phyloP scores from a whole-genome alignment of 1,140 invertebrate genomes.

The Lepidurus apus region DNA sequence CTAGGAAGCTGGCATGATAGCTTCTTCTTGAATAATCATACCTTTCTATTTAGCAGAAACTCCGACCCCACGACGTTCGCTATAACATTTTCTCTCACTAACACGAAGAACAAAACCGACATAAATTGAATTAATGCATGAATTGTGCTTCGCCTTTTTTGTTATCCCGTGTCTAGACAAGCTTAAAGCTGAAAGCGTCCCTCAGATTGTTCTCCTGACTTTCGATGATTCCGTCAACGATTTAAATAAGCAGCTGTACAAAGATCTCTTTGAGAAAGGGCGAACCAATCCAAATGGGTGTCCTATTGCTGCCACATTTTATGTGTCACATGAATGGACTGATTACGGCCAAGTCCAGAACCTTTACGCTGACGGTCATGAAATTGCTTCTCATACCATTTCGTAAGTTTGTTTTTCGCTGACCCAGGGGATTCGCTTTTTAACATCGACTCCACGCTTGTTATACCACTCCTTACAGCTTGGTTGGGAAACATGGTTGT shows the following conservation, averaged over 20 bases:
- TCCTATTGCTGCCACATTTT: slow-evolving; percentile 91
- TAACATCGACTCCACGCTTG: not conserved
- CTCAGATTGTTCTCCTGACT: slow-evolving; percentile 85
- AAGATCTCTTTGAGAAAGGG: slow-evolving; percentile 81
- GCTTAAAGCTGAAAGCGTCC: slow-evolving; percentile 69
- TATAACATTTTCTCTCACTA: not conserved
- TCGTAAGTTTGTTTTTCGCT: slow-evolving; percentile 61
- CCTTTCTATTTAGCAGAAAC: not conserved
- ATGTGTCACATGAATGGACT: slow-evolving; percentile 95
- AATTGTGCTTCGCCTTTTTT: slow-evolving; percentile 27
- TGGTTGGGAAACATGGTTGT: slow-evolving; percentile 27
- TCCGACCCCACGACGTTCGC: not conserved
- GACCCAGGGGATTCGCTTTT: not conserved
- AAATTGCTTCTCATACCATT: slow-evolving; percentile 93
- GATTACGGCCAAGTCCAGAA: slow-evolving; percentile 96
- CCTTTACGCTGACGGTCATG: slow-evolving; percentile 85
- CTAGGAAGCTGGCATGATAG: no score
- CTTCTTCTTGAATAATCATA: no score
- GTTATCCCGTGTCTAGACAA: slow-evolving; percentile 38
- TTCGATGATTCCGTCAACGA: slow-evolving; percentile 94
- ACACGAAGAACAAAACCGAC: not conserved
- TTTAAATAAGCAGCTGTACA: slow-evolving; percentile 83
- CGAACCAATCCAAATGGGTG: slow-evolving; percentile 91
- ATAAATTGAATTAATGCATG: slow-evolving; percentile 6
- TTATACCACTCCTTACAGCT: not conserved